Base-by-base conservation (phyloP, 2,888 invertebrate species). In the Microctonus hyperodae region DNA sequence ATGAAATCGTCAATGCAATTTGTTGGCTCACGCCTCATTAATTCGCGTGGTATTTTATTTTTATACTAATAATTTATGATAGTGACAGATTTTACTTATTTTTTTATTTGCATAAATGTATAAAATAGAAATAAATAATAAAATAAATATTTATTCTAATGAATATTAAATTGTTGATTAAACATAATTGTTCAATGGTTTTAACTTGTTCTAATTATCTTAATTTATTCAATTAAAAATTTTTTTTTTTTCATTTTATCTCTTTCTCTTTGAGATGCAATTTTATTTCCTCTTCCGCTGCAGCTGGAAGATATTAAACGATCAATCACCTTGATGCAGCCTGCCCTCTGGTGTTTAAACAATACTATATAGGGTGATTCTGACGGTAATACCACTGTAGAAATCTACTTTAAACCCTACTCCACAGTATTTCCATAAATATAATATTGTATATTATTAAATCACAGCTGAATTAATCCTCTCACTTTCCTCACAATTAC, bases 21-120 rank as follows among this genome's bases (percentile, higher is more conserved):
- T 51, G 65, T 70, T 68, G 60, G 68, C 57, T 69, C 68, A 63
- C 70, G 63, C 61, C 60, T 69, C 70, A 59, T 70, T 72, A 56
- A 64, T 68, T 64, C 50, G 28, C 65, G 64, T 62, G 48, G 37
- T 58, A 55, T 53, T 60, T 67, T 67, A 66, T 68, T 56, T 59
- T 58, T 44, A 65, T n/a, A n/a, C n/a, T n/a, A n/a, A n/a, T n/a
- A n/a, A n/a, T n/a, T n/a, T n/a, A n/a, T n/a, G n/a, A n/a, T n/a
- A n/a, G n/a, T n/a, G n/a, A n/a, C n/a, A n/a, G n/a, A n/a, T n/a
- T n/a, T n/a, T n/a, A n/a, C n/a, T n/a, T n/a, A n/a, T n/a, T n/a
- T n/a, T n/a, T n/a, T n/a, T n/a, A n/a, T n/a, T n/a, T n/a, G n/a
- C n/a, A n/a, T n/a, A n/a, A n/a, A n/a, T n/a, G n/a, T n/a, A n/a